phyloP scores from a whole-genome alignment of 2,797 vertebrate genomes.

The Ptychadena robeensis region DNA sequence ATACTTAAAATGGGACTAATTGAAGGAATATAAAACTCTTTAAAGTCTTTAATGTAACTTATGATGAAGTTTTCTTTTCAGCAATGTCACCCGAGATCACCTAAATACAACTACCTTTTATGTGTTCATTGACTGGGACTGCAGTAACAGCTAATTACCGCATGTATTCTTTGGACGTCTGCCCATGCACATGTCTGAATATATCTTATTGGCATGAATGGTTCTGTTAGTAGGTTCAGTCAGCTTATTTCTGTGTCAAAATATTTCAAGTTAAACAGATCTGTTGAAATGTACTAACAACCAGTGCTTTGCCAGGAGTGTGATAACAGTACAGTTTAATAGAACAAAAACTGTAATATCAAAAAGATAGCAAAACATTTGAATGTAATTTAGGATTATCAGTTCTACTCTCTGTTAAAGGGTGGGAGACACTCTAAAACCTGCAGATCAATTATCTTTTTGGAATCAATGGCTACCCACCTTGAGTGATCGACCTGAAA shows the following conservation, averaged over 20 bases:
- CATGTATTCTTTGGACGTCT: constrained; percentile 41
- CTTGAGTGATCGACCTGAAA: no score
- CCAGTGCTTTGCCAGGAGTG: background rate
- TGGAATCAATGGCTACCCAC: no score
- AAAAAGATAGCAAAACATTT: background rate
- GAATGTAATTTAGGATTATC: background rate
- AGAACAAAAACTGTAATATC: background rate
- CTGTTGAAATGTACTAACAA: background rate
- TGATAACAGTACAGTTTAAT: background rate
- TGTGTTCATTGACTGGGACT: constrained; percentile 43
- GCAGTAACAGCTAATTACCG: constrained; percentile 31
- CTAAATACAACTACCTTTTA: constrained; percentile 21
- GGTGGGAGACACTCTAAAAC: no score
- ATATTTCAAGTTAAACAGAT: constrained; percentile 1
- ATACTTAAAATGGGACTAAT: constrained; percentile 13
- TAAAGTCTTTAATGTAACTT: constrained; percentile 3
- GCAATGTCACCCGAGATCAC: constrained; percentile 36
- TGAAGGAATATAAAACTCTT: constrained; percentile 18
- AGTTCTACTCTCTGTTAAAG: no score
- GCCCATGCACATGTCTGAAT: constrained; percentile 30
- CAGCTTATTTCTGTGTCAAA: constrained; percentile 18
- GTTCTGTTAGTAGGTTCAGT: constrained; percentile 11
- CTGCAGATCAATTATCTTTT: no score
- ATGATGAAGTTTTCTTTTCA: constrained; percentile 10
- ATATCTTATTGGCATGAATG: constrained; percentile 37